phyloP scores from a whole-genome alignment of 1,140 invertebrate species.

The Drosophila setifemur region DNA sequence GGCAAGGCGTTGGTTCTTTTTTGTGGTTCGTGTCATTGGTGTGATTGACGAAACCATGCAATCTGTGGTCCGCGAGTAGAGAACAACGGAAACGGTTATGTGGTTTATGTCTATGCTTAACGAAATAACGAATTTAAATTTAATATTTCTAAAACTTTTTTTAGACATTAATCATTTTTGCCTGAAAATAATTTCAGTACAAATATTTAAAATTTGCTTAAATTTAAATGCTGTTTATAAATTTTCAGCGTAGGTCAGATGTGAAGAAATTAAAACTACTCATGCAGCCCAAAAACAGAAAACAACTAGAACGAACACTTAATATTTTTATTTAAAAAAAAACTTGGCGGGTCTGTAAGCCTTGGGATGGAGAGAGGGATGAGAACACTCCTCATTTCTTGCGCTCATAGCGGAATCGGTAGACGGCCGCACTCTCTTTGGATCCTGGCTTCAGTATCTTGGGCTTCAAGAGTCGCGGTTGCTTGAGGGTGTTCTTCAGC shows the following conservation, averaged over 20 bases:
- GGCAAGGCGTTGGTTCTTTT: no score
- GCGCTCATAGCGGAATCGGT: conserved; percentile 93
- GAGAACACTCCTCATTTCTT: conserved; percentile 84
- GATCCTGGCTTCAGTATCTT: conserved; percentile 87
- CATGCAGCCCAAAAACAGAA: no score
- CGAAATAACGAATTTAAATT: neutral
- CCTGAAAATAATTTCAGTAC: no score
- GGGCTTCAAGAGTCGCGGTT: conserved; percentile 86
- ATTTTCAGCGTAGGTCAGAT: no score
- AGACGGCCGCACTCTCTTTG: conserved; percentile 89
- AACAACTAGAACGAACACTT: no score
- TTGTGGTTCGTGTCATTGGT: neutral
- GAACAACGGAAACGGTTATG: no score
- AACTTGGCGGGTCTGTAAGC: neutral
- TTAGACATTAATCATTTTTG: no score
- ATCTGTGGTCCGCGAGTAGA: no score
- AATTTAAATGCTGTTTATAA: no score
- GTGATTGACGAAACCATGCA: neutral
- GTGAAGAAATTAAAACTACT: no score
- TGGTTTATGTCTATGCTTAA: neutral
- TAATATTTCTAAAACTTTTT: neutral
- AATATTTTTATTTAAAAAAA: neutral
- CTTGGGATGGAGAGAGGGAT: neutral
- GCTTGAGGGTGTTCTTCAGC: conserved; percentile 88
- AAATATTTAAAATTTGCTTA: no score